Base-by-base conservation (phyloP, 2,888 invertebrate genomes). In the Cheilosia soror region DNA sequence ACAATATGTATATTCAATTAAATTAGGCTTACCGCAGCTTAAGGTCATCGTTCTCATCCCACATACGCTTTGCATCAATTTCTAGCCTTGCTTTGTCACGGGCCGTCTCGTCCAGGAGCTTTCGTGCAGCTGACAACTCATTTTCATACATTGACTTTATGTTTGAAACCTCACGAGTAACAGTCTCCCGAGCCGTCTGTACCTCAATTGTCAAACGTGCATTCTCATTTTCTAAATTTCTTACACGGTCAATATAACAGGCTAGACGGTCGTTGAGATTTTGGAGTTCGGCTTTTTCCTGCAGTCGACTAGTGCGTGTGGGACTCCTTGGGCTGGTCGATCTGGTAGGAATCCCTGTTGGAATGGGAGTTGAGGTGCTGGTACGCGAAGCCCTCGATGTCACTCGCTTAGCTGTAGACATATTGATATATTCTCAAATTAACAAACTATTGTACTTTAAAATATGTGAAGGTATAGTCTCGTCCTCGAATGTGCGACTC, bases 221-320 rank as follows among this genome's bases (percentile, higher is more conserved):
- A 92, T 99, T 99, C 93, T 99, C 99, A 82, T 94, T 94, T 93
- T 99, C 99, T 89, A 99, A 94, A 90, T 96, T 95, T 76, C 99
- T 95, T 75, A 98, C 98, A 90, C 95, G 95, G 90, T 99, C 99
- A 90, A 99, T 99, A 91, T 99, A 99, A 78, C 96, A 95, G 9
- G 99, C 99, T 87, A 99, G 94, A 77, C 99, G 97, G 92, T 99
- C 98, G 92, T 99, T 99, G 69, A 99, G 94, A 92, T 97, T 96
- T 91, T 97, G 97, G 88, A 99, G 93, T 89, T 98, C 97, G 90
- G 96, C 96, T 93, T 99, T 99, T 92, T 99, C 99, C 92, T 98
- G 97, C 20, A 97, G 93, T 57, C 99, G 96, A 71, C 96, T 96
- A 88, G 97, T 95, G 89, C 98, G 94, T 15, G 98, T 97, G 49